Evolutionary conservation across 2,797 vertebrate genomes (phyloP).

Genomic region (Tarsius wallacei): DNA sequence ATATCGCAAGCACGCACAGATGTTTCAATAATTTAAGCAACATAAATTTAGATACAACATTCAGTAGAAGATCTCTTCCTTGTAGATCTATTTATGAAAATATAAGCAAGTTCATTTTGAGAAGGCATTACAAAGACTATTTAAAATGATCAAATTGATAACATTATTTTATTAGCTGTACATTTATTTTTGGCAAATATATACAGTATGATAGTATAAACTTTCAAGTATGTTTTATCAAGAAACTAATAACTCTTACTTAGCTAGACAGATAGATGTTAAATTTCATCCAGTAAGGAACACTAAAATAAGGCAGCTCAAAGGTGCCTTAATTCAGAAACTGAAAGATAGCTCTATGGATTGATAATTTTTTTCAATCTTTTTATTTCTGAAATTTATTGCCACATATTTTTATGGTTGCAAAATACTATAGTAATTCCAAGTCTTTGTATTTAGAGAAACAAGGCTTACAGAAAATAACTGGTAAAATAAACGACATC

Average conservation of each 20-base stretch:
- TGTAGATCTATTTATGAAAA: not conserved
- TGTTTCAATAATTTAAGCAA: not conserved
- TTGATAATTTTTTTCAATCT: not conserved
- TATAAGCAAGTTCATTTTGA: not conserved
- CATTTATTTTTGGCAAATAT: not conserved
- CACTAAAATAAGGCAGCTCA: not conserved
- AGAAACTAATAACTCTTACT: not conserved
- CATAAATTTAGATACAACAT: not conserved
- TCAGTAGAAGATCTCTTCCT: not conserved
- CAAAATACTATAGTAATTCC: not conserved
- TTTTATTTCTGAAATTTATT: not conserved
- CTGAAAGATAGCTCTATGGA: too few relatives aligned
- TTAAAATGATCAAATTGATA: not conserved
- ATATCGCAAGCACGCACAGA: not conserved
- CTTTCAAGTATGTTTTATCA: not conserved
- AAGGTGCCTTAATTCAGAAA: not conserved
- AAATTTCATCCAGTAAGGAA: not conserved
- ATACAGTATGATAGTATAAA: not conserved
- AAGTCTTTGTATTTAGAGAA: fast-evolving
- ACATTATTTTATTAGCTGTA: not conserved
- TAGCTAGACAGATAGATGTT: not conserved
- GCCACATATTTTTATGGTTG: fast-evolving
- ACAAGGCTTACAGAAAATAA: not conserved
- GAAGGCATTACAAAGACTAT: not conserved
- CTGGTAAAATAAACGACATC: not conserved